Evolutionary conservation across 2,113 vertebrate species (phyloP).

Genomic region (Poicephalus gulielmi): DNA sequence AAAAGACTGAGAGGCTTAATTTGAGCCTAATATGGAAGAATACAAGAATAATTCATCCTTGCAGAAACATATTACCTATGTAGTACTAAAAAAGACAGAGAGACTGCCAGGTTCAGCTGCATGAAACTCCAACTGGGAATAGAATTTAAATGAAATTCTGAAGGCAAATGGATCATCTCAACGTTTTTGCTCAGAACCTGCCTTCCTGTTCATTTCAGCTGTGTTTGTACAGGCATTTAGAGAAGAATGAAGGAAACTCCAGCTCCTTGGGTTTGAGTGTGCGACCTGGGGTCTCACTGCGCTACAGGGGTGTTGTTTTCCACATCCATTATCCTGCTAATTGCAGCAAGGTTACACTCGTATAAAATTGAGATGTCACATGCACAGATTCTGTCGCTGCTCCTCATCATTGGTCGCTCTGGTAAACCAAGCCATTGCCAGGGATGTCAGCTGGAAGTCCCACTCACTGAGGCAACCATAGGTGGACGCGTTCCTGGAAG

Average conservation of each 20-base stretch:
- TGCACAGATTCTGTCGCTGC: neutral
- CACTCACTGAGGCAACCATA: neutral
- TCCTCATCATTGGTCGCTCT: neutral
- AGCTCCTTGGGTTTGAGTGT: neutral
- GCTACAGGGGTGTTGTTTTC: neutral
- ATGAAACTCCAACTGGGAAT: neutral
- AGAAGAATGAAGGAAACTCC: neutral
- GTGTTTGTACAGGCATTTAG: neutral
- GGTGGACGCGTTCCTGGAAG: neutral
- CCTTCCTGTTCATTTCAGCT: neutral
- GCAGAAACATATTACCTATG: neutral
- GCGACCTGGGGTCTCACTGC: rapidly evolving
- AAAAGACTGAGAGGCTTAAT: neutral
- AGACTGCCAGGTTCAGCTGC: neutral
- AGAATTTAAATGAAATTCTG: conserved; percentile 24
- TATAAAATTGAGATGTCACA: neutral
- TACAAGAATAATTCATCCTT: neutral
- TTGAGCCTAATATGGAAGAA: neutral
- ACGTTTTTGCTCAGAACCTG: neutral
- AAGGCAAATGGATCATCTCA: neutral
- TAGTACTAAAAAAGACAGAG: neutral
- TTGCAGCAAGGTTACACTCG: neutral
- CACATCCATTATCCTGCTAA: neutral
- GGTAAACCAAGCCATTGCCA: neutral
- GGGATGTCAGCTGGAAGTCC: neutral